Evolutionary conservation across 2,797 vertebrate species (phyloP).

Genomic region (Crax fasciolata): DNA sequence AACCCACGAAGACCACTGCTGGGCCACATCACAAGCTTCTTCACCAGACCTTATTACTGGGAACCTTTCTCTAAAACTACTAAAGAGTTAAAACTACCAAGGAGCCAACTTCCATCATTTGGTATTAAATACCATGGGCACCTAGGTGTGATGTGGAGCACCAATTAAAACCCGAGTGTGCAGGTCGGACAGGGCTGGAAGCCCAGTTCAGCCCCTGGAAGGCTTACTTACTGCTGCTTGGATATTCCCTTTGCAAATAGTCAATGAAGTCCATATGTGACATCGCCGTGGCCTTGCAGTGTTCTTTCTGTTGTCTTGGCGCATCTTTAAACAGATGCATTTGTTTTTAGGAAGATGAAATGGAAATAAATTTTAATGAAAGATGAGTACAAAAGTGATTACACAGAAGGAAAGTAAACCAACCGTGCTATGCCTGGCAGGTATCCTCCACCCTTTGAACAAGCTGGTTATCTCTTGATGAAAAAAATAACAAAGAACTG

Average conservation of each 20-base stretch:
- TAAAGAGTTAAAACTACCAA: not conserved
- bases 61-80: not conserved
- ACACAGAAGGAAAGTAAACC: not conserved
- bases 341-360: not conserved
- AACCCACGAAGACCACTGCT: not conserved
- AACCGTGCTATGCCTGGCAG: not conserved
- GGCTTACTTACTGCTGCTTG: not conserved
- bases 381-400: not conserved
- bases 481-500: not conserved
- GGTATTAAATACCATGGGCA: not conserved
- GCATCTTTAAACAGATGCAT: not conserved
- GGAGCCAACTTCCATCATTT: not conserved
- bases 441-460: not conserved
- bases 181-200: not conserved
- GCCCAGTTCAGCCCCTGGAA: not conserved
- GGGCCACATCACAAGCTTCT: not conserved
- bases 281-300: not conserved
- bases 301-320: slow-evolving; percentile 32
- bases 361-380: slow-evolving; percentile 42
- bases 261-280: not conserved
- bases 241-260: slow-evolving; percentile 9
- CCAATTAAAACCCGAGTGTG: not conserved
- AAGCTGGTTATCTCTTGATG: not conserved
- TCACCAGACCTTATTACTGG: not conserved
- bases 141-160: not conserved